A percentile compares a stretch with the other conserved stretches of the same genome.
These are phyloP conservation scores for Epizoanthus scotinus DNA, from an alignment of 92 coral and sea anemone genomes.

Conservation along the genomic window DNA sequence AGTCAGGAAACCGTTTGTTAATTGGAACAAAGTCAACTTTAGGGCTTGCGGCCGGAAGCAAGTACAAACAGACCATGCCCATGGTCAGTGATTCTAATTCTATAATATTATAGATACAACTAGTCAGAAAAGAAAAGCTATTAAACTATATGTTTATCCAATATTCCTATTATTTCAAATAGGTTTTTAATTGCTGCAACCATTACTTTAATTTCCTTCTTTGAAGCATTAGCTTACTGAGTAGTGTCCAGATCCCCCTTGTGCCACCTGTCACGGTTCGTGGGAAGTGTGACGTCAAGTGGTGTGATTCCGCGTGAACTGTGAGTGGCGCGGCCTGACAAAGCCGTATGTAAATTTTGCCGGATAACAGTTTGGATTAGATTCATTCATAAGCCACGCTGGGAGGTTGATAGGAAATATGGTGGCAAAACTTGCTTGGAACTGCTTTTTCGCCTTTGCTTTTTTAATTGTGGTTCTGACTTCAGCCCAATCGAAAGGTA, in stretches of 20 bases:
- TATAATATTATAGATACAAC: too few species aligned
- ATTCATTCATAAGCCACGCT: slow-evolving; percentile 39
- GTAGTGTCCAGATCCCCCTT: too few species aligned
- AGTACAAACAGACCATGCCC: too few species aligned
- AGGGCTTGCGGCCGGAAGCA: too few species aligned
- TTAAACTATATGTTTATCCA: too few species aligned
- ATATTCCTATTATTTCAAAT: too few species aligned
- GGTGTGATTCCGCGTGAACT: slow-evolving; percentile 36
- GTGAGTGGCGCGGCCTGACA: neutral
- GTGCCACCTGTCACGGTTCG: slow-evolving; percentile 31
- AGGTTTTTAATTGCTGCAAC: too few species aligned
- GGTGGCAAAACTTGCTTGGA: slow-evolving; percentile 25
- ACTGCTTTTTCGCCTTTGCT: neutral
- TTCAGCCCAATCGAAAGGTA: slow-evolving; percentile 19
- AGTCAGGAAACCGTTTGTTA: neutral
- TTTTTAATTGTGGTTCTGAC: neutral
- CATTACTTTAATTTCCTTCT: too few species aligned
- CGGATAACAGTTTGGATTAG: slow-evolving; percentile 14
- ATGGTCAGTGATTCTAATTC: too few species aligned
- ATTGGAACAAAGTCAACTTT: too few species aligned
- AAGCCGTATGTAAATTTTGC: slow-evolving; percentile 31
- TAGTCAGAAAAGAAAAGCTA: too few species aligned
- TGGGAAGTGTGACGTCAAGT: slow-evolving; percentile 36
- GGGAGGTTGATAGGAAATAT: slow-evolving; percentile 7
- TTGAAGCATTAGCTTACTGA: too few species aligned